phyloP scores from a whole-genome alignment of 2,888 invertebrate genomes.

The Hecatera dysodea region DNA sequence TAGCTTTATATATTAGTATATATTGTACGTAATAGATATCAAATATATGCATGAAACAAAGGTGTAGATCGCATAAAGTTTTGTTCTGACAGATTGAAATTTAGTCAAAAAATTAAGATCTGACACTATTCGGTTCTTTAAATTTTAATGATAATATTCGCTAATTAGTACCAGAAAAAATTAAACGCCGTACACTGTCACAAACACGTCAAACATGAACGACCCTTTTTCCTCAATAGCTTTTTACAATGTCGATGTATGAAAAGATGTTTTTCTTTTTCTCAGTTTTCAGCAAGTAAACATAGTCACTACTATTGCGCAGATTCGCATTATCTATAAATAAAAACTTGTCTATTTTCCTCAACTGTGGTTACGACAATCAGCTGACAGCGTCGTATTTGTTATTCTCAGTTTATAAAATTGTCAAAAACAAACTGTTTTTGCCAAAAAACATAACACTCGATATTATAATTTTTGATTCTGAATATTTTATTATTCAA shows the following conservation, averaged over 20 bases:
- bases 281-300: conserved; percentile 37
- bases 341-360: conserved; percentile 41
- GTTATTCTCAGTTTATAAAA: conserved; percentile 18
- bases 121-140: background rate
- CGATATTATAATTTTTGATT: conserved; percentile 22
- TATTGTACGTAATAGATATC: background rate
- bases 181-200: background rate
- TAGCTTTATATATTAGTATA: too few relatives aligned
- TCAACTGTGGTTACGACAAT: conserved; percentile 24
- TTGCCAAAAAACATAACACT: conserved; percentile 17
- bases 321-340: conserved; percentile 38
- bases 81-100: conserved; percentile 3
- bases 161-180: conserved; percentile 15
- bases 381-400: conserved; percentile 45
- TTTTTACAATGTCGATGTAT: conserved; percentile 13
- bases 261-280: conserved; percentile 33
- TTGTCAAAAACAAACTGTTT: conserved; percentile 6
- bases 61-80: conserved; percentile 11
- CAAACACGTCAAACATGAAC: conserved; percentile 5
- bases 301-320: conserved; percentile 35
- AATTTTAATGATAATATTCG: conserved; percentile 2
- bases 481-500: conserved; percentile 26
- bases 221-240: conserved; percentile 17
- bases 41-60: background rate
- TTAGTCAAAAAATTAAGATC: background rate